Conservation (phyloP, 2,888 invertebrate species). For the Miltochrista miniata region DNA sequence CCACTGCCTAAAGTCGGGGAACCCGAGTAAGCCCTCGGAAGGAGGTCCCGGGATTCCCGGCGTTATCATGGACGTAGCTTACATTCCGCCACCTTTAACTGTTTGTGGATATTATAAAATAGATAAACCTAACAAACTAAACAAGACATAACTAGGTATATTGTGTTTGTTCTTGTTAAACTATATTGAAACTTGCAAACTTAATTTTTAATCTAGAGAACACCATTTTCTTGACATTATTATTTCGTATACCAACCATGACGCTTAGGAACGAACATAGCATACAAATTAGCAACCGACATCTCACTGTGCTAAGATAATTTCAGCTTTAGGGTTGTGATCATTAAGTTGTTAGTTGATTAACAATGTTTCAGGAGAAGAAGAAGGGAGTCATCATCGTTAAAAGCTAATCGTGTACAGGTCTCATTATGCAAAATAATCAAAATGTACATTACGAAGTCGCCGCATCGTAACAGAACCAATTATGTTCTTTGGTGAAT, state of each 20-base stretch:
- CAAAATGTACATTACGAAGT: slow-evolving; percentile 58
- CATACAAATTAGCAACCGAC: slow-evolving; percentile 68
- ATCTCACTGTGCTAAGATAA: slow-evolving; percentile 31
- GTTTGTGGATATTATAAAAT: too few relatives aligned
- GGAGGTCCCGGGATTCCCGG: too few relatives aligned
- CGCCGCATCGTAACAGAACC: slow-evolving; percentile 41
- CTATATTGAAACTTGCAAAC: slow-evolving; percentile 5
- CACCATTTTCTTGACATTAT: slow-evolving; percentile 54
- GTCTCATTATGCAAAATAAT: slow-evolving; percentile 72
- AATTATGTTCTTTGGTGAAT: slow-evolving; percentile 29
- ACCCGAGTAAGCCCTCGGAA: too few relatives aligned
- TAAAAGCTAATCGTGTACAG: slow-evolving; percentile 76
- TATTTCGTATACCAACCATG: slow-evolving; percentile 70
- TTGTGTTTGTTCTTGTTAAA: not conserved
- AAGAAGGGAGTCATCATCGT: slow-evolving; percentile 69
- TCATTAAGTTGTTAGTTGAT: slow-evolving; percentile 34
- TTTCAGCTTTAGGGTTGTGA: slow-evolving; percentile 17
- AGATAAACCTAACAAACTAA: too few relatives aligned
- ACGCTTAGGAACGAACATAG: slow-evolving; percentile 57
- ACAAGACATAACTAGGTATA: too few relatives aligned
- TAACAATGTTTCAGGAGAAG: slow-evolving; percentile 4
- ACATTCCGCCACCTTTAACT: too few relatives aligned
- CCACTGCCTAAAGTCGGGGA: too few relatives aligned
- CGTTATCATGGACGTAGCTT: too few relatives aligned
- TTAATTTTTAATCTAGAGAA: slow-evolving; percentile 57